Evolutionary conservation across 2,888 invertebrate species (phyloP).

Genomic region (Drosophila algonquin): DNA sequence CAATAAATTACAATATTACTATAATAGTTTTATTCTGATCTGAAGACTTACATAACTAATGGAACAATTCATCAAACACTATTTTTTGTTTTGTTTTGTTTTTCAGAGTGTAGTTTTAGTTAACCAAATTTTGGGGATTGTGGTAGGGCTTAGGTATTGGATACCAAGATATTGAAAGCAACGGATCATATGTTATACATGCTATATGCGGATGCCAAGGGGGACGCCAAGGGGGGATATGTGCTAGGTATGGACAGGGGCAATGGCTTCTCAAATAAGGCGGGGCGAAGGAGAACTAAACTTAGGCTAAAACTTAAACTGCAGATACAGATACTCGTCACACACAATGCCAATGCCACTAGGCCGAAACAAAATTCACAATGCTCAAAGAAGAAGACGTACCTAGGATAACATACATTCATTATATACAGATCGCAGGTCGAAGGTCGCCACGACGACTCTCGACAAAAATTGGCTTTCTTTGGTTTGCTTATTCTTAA

Average conservation of each 20-base stretch:
- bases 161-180: conserved; percentile 29
- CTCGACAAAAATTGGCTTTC: conserved; percentile 36
- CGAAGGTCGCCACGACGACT: conserved; percentile 5
- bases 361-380: no score
- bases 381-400: conserved; percentile 30
- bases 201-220: conserved; percentile 19
- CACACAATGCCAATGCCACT: no score
- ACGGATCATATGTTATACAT: conserved; percentile 43
- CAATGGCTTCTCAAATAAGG: conserved; percentile 31
- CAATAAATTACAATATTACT: conserved; percentile 78
- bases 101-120: conserved; percentile 14
- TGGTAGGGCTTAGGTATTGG: conserved; percentile 28
- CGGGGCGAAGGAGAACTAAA: conserved; percentile 18
- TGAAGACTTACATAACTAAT: conserved; percentile 65
- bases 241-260: conserved; percentile 26
- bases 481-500: conserved; percentile 44
- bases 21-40: conserved; percentile 51
- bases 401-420: conserved; percentile 45
- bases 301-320: conserved; percentile 21
- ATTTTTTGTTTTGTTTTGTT: conserved; percentile 1
- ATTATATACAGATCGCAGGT: conserved; percentile 39
- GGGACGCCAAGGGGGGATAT: conserved; percentile 20
- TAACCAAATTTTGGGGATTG: neutral
- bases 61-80: conserved; percentile 73
- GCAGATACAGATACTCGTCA: conserved; percentile 15